Conservation (phyloP, 2,113 vertebrate species). For the Phalacrocorax carbo region DNA sequence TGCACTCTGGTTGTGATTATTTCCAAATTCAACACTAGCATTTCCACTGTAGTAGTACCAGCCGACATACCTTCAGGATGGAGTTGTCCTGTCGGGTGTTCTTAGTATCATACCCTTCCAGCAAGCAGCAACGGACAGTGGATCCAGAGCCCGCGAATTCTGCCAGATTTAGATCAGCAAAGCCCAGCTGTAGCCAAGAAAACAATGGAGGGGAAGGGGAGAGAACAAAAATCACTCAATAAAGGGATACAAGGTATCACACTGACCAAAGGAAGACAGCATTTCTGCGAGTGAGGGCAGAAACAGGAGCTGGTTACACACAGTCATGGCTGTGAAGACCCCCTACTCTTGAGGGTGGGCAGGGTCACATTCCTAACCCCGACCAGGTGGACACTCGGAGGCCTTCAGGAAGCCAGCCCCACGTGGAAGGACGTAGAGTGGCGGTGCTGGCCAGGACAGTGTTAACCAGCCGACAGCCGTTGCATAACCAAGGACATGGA, state of each 20-base stretch:
- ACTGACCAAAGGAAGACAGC: background rate
- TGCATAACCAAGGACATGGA: constrained; percentile 73
- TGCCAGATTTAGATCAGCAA: constrained; percentile 96
- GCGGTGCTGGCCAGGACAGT: background rate
- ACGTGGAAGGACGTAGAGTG: background rate
- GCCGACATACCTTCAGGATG: constrained; percentile 87
- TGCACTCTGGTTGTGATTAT: background rate
- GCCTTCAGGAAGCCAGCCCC: background rate
- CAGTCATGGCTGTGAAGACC: background rate
- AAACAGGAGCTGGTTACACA: background rate
- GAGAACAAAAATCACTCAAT: background rate
- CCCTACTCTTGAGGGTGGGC: background rate
- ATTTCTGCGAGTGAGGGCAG: background rate
- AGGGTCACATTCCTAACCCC: background rate
- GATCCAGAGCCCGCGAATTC: constrained; percentile 97
- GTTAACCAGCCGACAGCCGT: constrained; percentile 40
- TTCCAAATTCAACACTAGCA: background rate
- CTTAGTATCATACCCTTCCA: constrained; percentile 98
- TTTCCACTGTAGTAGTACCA: background rate
- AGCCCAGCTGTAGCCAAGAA: constrained; percentile 85
- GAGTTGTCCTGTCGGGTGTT: constrained; percentile 99
- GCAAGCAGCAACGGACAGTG: constrained; percentile 92
- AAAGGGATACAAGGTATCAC: background rate
- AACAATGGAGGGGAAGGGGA: constrained; percentile 16
- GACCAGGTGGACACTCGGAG: background rate